Evolutionary conservation across 2,113 vertebrate species (phyloP), one percentile per base, ranked within the genome.

Genomic region (Falcunculus frontatus): DNA sequence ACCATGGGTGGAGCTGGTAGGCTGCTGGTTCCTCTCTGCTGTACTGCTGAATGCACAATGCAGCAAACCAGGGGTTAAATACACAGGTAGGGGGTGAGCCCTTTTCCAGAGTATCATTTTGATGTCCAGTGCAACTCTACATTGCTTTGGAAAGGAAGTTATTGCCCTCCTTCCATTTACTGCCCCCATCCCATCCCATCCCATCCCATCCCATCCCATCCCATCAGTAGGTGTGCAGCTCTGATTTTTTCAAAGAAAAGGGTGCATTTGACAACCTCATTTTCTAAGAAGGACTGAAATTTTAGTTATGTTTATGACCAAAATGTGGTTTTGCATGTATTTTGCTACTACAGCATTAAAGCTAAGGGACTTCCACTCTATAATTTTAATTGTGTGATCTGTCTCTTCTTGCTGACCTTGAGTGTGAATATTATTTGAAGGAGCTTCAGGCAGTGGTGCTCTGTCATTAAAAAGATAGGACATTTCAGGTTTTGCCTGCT

Each of bases 1-100:
- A 17, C 50, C 56, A 11, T 1, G 0, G 20, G 27, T 35, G 57
- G 39, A 68, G 49, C 80, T 81, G 46, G 50, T 8, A 25, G 67
- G 44, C 57, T 29, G 17, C 44, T 0, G 25, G 16, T 32, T 69
- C 8, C 46, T 76, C 32, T 70, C 46, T 53, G 77, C 55, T 27
- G 4, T 60, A 1, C 7, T 50, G 42, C 53, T 50, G n/a, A 57
- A 16, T 33, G 35, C 41, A 47, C 68, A 42, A 49, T 0, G 0
- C 56, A 37, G 44, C 46, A 57, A 75, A 60, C 19, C 20, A 49
- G 4, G 20, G 29, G 32, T 52, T 77, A 55, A 89, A 85, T 37
- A 26, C n/a, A 27, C 20, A 14, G 37, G n/a, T 44, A 46, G 20
- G 30, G 7, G 7, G 7, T 37, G 32, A 67, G 6, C n/a, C 39